Base-by-base conservation (phyloP, 2,113 vertebrate genomes). In the Brienomyrus brachyistius region DNA sequence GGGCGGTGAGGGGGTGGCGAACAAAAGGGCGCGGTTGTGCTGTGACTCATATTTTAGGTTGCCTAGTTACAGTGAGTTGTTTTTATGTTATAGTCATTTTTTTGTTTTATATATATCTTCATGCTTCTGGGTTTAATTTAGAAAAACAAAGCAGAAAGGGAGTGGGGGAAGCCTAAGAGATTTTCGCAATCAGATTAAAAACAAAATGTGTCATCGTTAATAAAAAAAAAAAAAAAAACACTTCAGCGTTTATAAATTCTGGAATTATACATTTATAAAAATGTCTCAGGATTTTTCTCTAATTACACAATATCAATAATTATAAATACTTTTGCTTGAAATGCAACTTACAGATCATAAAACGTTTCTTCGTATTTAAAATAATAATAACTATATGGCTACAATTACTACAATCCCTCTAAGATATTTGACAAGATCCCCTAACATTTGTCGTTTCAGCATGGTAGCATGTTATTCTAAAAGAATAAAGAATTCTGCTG, bases 1-100 rank as follows among this genome's bases (percentile, higher is more conserved):
- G 35, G 50, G 47, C 45, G 51, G 48, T 15, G n/a, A 54, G 87
- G 54, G 87, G 54, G 82, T 2, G 80, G 90, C 90, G 92, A 91
- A 92, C 92, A 92, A 92, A 94, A 91, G 94, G 95, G 95, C 88
- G 95, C 92, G 94, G 95, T 91, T 87, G 91, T 62, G 95, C 91
- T 87, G 91, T 62, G 95, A 95, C 93, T 95, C 95, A 95, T 93
- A 93, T 94, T 95, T 94, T 92, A 92, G 92, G 95, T 95, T 95
- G 95, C 95, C 93, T 95, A 95, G 95, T 91, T 94, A 95, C 95
- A 83, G 91, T 88, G 92, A 94, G 93, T 95, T 95, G 94, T 95
- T 95, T 95, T 95, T 93, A 93, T 94, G 93, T 80, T 83, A 88
- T 4, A 31, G 10, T 31, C 3, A 13, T 31, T 66, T 2, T 66